phyloP scores from a whole-genome alignment of 2,113 vertebrate genomes.

The Aramus guarauna region DNA sequence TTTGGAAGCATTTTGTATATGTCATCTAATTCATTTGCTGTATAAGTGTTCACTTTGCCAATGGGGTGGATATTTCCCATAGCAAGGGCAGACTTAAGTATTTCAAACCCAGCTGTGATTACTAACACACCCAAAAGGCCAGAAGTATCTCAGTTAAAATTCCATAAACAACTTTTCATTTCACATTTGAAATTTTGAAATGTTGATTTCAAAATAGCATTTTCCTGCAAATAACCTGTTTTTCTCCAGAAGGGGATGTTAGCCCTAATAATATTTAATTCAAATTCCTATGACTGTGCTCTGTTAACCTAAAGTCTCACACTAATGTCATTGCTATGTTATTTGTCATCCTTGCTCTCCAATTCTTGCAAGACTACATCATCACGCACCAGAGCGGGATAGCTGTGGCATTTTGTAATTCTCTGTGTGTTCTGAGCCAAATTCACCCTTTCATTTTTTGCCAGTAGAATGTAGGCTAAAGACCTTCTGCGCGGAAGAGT shows the following conservation, averaged over 20 bases:
- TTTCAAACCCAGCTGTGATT: constrained; percentile 22
- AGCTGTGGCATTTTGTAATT: constrained; percentile 17
- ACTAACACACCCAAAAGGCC: background rate
- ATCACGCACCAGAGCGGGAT: background rate
- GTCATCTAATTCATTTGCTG: background rate
- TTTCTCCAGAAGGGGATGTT: background rate
- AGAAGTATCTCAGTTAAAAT: background rate
- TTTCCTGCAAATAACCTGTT: background rate
- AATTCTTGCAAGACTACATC: background rate
- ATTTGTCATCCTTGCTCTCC: constrained; percentile 28
- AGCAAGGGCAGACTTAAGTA: background rate
- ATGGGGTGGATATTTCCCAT: background rate
- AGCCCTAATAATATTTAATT: background rate
- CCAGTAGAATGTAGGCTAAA: background rate
- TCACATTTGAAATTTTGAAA: constrained; percentile 24
- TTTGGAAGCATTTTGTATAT: background rate
- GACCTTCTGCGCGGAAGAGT: background rate
- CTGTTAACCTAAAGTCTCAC: background rate
- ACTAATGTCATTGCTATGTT: constrained; percentile 20
- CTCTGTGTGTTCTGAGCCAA: background rate
- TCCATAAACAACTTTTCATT: background rate
- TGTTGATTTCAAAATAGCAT: background rate
- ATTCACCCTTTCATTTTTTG: background rate
- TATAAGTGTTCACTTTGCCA: background rate
- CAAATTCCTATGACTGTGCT: background rate